phyloP scores from a whole-genome alignment of 23 tunicate genomes.

The Aplidium turbinatum region DNA sequence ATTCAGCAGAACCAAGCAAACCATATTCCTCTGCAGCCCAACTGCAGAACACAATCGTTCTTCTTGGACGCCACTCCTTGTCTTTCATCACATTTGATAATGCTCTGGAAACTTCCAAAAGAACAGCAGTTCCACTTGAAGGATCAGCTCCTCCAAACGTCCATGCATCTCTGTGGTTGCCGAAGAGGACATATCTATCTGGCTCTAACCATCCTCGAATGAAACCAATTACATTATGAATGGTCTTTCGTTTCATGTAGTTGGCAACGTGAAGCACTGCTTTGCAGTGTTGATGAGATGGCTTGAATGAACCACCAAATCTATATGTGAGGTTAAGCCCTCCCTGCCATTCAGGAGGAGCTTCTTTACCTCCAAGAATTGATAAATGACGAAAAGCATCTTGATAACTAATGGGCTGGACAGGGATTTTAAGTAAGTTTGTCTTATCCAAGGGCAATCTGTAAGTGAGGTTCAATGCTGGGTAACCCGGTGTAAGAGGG shows the following conservation, averaged over 20 bases:
- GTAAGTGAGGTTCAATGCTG: slow-evolving; percentile 73
- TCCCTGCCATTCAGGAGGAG: slow-evolving; percentile 91
- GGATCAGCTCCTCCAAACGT: slow-evolving; percentile 95
- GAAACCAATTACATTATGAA: slow-evolving; percentile 60
- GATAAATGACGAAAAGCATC: slow-evolving; percentile 74
- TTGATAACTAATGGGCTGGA: slow-evolving; percentile 80
- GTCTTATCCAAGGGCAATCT: slow-evolving; percentile 52
- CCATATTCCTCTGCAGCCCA: slow-evolving; percentile 99
- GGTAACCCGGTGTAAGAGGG: slow-evolving; percentile 91
- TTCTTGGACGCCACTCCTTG: slow-evolving; percentile 86
- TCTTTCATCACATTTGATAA: slow-evolving; percentile 48
- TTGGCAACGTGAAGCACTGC: slow-evolving; percentile 70
- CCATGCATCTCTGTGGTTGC: slow-evolving; percentile 99
- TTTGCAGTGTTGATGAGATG: slow-evolving; percentile 22
- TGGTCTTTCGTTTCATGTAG: slow-evolving; percentile 35
- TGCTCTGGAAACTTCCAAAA: slow-evolving; percentile 75
- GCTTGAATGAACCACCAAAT: slow-evolving; percentile 59
- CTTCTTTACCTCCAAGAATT: slow-evolving; percentile 58
- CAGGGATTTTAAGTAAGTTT: slow-evolving; percentile 81
- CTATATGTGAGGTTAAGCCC: slow-evolving; percentile 73
- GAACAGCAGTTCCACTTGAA: slow-evolving; percentile 86
- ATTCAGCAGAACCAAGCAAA: slow-evolving; percentile 87
- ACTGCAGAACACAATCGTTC: slow-evolving; percentile 83
- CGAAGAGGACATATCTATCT: slow-evolving; percentile 88
- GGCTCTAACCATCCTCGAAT: slow-evolving; percentile 78